phyloP scores from a whole-genome alignment of 2,797 vertebrate genomes.

The Hirundo rustica region DNA sequence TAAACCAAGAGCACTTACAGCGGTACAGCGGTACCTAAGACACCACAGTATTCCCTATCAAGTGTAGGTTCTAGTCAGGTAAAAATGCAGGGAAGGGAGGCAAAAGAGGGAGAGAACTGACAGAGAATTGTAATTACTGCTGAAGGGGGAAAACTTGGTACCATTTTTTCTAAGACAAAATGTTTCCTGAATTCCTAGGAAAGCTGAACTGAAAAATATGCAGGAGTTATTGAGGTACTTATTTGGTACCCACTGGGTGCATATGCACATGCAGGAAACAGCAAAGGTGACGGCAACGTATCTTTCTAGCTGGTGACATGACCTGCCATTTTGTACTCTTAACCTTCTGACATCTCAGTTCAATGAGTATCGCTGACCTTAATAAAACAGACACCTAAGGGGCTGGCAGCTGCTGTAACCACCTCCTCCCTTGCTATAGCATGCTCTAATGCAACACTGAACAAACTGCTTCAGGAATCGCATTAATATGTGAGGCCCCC shows the following conservation, averaged over 20 bases:
- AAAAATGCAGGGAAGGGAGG: background rate
- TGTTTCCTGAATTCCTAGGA: background rate
- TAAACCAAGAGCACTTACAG: background rate
- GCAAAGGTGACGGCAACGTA: background rate
- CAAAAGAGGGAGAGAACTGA: background rate
- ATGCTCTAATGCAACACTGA: background rate
- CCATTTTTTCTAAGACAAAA: background rate
- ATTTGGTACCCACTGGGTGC: background rate
- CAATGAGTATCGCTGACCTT: background rate
- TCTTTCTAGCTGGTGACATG: background rate
- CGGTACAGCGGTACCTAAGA: background rate
- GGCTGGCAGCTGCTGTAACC: background rate
- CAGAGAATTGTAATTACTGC: background rate
- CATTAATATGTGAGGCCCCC: background rate
- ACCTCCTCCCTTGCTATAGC: background rate
- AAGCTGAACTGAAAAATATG: background rate
- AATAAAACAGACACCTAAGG: background rate
- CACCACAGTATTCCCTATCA: background rate
- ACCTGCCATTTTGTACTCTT: background rate
- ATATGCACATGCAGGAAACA: background rate
- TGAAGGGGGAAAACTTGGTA: background rate
- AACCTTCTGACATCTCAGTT: background rate
- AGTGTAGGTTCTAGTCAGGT: background rate
- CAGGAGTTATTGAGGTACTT: background rate
- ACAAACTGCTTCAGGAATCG: background rate